phyloP scores from a whole-genome alignment of 2,888 invertebrate genomes.

The Alviniconcha strummeri region DNA sequence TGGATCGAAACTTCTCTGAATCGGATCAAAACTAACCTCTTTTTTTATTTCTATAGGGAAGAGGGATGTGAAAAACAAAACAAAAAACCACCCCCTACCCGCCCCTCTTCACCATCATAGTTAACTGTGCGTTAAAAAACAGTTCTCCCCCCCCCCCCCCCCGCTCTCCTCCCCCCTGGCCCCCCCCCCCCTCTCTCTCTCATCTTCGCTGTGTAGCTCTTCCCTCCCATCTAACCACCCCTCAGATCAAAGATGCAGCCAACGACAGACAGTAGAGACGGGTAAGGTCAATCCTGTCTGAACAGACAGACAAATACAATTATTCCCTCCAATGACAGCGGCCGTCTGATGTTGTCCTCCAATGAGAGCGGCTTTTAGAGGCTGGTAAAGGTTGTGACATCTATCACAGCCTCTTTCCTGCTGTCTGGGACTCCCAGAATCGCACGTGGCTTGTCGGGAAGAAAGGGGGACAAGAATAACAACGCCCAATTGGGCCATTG shows the following conservation, averaged over 20 bases:
- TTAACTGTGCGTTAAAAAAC: neutral
- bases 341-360: conserved; percentile 11
- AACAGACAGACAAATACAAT: conserved; percentile 30
- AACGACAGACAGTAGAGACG: neutral
- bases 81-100: too few relatives aligned
- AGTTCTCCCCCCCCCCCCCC: neutral
- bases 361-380: conserved; percentile 29
- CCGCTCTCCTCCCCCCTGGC: neutral
- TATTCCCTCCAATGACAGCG: conserved; percentile 26
- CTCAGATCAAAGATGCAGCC: too few relatives aligned
- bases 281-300: conserved; percentile 24
- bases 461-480: neutral
- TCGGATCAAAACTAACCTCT: too few relatives aligned
- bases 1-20: too few relatives aligned
- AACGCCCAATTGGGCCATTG: neutral
- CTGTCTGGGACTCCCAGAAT: conserved; percentile 2
- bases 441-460: neutral
- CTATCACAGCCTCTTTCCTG: conserved; percentile 20
- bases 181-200: too few relatives aligned
- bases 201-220: too few relatives aligned
- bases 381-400: conserved; percentile 23
- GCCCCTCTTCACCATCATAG: too few relatives aligned
- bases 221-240: too few relatives aligned
- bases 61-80: too few relatives aligned
- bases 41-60: too few relatives aligned